Evolutionary conservation across 2,888 invertebrate genomes (phyloP), one percentile per base, ranked within the genome.

Genomic region (Ennomos fuscantarius): DNA sequence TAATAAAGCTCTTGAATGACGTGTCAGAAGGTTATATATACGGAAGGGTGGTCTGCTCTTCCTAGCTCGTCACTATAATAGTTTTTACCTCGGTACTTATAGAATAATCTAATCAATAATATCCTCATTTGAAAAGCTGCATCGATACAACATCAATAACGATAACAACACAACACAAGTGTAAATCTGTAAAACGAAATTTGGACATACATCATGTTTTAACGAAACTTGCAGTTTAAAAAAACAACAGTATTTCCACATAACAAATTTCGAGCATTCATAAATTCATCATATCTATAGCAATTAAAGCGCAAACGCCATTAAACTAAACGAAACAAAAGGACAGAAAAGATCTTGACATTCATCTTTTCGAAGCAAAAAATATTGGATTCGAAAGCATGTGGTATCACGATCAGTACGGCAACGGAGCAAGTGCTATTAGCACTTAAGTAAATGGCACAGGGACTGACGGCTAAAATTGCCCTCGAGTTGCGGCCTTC

Each of bases 401-500:
- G 54, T 59, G 48, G 40, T 60, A 66, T n/a, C 54, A 53, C 63
- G 63, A 55, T 31, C 43, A 52, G 55, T 64, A 15, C 3, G n/a
- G n/a, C n/a, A n/a, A 50, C 58, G 42, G 65, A 72, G 70, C 65
- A 48, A 67, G 61, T 61, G 63, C 56, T 66, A 65, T 63, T 72
- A 67, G 61, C 67, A 24, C 66, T 72, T 72, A 77, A 75, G 78
- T 84, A 88, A 90, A 89, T 87, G 88, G 85, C 86, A 84, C 89
- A 87, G 88, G 90, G 89, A 87, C 84, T 76, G 84, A 81, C 79
- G 74, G 71, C 76, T 80, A 79, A 81, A 84, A 82, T 78, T 82
- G 86, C 87, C 82, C 84, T 87, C 86, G 84, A 80, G 81, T 72
- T 51, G 68, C 78, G 90, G 81, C 91, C 91, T 92, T 92, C 91